A percentile compares a stretch with the other conserved stretches of the same genome.
Conservation (phyloP, 2,888 invertebrate species). For the Drosophila nigricruria region DNA sequence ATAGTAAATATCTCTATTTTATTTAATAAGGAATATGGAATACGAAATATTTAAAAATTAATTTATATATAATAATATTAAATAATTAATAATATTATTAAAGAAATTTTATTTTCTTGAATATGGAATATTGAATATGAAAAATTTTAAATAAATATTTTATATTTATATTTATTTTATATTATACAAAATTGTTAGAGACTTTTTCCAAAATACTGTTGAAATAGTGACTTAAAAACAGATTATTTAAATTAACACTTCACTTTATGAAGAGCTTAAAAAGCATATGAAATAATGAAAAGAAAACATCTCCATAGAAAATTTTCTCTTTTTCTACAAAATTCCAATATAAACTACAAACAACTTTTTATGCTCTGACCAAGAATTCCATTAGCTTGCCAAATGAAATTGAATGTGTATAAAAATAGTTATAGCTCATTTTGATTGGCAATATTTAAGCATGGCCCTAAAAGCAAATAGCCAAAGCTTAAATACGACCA, state of each 20-base stretch:
- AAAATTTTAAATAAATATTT: neutral
- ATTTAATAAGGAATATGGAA: no score
- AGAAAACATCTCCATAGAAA: neutral
- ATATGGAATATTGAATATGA: neutral
- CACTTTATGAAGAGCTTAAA: neutral
- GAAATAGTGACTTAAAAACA: no score
- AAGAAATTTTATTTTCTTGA: no score
- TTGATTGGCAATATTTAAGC: conserved; percentile 5
- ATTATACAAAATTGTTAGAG: no score
- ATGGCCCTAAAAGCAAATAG: neutral
- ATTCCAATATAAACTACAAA: neutral
- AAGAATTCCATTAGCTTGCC: neutral
- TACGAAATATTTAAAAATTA: no score
- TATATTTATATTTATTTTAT: no score
- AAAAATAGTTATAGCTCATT: conserved; percentile 16
- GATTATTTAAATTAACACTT: no score
- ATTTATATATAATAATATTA: no score
- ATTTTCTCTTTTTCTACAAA: neutral
- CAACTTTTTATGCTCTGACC: neutral
- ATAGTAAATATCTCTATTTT: no score
- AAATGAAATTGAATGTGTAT: conserved; percentile 13
- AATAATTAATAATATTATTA: no score
- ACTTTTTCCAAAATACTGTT: no score
- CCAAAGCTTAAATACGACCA: conserved; percentile 4
- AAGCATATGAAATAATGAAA: neutral